Percentiles rank a stretch among this genome's conserved stretches.
Conservation (phyloP, 1,140 invertebrate species). For the Leptestheria dahalacensis region DNA sequence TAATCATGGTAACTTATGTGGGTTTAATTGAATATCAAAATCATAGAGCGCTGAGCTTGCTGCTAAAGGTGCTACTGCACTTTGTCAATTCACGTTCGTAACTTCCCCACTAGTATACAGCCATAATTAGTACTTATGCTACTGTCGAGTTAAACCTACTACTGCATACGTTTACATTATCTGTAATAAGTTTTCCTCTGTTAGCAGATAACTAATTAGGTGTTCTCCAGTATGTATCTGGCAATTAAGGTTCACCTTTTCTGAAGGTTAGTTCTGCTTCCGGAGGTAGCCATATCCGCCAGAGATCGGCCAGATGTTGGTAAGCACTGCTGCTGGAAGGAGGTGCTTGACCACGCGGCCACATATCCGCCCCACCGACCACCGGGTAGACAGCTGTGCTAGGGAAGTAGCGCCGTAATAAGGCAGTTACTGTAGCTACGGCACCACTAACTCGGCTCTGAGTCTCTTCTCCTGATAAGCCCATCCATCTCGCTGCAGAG, state of each 20-base stretch:
- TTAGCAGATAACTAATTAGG: too few relatives aligned
- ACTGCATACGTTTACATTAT: too few relatives aligned
- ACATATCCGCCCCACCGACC: conserved; percentile 58
- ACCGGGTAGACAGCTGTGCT: conserved; percentile 69
- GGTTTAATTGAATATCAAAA: too few relatives aligned
- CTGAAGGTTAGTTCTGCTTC: conserved; percentile 60
- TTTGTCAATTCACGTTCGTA: too few relatives aligned
- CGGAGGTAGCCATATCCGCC: conserved; percentile 62
- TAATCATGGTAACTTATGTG: too few relatives aligned
- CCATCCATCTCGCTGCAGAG: conserved; percentile 11
- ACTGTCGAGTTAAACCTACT: too few relatives aligned
- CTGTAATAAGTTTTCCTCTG: too few relatives aligned
- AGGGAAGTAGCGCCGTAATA: conserved; percentile 56
- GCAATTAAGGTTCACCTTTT: conserved; percentile 42
- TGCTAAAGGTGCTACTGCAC: too few relatives aligned
- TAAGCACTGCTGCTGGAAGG: conserved; percentile 21
- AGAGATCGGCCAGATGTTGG: conserved; percentile 48
- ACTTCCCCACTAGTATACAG: too few relatives aligned
- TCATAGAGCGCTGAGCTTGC: too few relatives aligned
- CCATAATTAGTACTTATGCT: too few relatives aligned
- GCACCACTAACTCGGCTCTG: conserved; percentile 11
- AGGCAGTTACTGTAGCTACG: conserved; percentile 40
- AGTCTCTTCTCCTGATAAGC: not conserved
- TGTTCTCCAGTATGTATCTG: too few relatives aligned
- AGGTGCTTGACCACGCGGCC: conserved; percentile 18